Conservation (phyloP, 1,140 invertebrate genomes). For the Brachionus rubens region DNA sequence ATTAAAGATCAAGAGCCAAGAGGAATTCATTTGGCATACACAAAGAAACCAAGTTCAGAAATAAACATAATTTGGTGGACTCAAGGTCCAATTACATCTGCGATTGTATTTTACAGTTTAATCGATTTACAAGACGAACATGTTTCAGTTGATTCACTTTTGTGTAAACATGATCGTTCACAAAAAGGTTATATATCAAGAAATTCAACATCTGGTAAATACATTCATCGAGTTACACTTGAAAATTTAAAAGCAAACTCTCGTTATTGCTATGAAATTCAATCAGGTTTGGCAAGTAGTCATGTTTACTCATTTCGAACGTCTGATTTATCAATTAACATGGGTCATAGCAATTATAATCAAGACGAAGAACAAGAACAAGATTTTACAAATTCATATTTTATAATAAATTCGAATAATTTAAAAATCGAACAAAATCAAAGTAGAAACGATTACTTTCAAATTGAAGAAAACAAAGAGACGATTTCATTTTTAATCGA, state of each 20-base stretch:
- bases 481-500: neutral
- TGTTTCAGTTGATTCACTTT: neutral
- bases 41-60: neutral
- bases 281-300: conserved; percentile 4
- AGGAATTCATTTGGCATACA: neutral
- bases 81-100: neutral
- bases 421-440: neutral
- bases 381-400: conserved; percentile 4
- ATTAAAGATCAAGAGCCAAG: conserved; percentile 6
- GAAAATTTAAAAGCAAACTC: neutral
- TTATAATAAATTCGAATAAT: conserved; percentile 19
- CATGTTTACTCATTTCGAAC: neutral
- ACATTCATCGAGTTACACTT: neutral
- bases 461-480: conserved; percentile 2
- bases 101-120: conserved; percentile 18
- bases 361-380: neutral
- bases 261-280: conserved; percentile 26
- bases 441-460: neutral
- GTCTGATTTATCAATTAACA: neutral
- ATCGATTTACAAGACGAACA: neutral
- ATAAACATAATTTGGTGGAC: conserved; percentile 23
- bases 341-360: neutral
- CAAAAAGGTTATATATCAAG: neutral
- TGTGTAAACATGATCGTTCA: neutral
- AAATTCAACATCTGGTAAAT: conserved; percentile 5